Base-by-base conservation (phyloP, 2,888 invertebrate genomes). In the Macrophya annulata region DNA sequence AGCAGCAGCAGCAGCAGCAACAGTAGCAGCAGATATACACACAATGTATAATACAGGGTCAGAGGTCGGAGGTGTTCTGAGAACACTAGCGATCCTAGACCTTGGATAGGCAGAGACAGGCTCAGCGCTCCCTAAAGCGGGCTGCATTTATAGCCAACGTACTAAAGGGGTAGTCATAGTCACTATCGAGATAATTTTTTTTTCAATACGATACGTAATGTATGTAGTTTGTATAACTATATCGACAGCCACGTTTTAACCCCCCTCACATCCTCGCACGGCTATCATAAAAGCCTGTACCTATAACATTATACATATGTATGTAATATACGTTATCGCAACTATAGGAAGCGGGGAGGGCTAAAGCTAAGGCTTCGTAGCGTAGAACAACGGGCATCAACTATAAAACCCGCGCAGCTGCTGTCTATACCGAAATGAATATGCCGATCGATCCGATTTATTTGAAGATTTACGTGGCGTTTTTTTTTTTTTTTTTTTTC, bases 161-260 rank as follows among this genome's bases (percentile, higher is more conserved):
- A 83, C 76, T 84, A 79, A 77, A 85, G 48, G 88, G 87, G 92
- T 92, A 89, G 91, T 87, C 91, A 91, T 92, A 90, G 92, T 37
- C 89, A 92, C 91, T 91, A 92, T 92, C 91, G 87, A 83, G 59
- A 81, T 4, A 25, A 43, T 25, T 40, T 48, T 31, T 31, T 31
- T 31, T 68, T 59, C 65, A 43, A 83, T 71, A 62, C 81, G 48
- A 82, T 43, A 68, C 25, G 6, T 37, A 10, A 5, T 6, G 37
- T 21, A 55, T n/a, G n/a, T 55, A 51, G n/a, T n/a, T n/a, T n/a
- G n/a, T 31, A 31, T 31, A 5, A n/a, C n/a, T n/a, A 51, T 62
- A 62, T 62, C 25, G 62, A 1, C 25, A 25, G 31, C 48, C 83
- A 15, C 25, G 37, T 9, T 43, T 21, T 21, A 48, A 68, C 43